phyloP scores from a whole-genome alignment of 1,140 invertebrate species.

The Drosophila lacertosa region DNA sequence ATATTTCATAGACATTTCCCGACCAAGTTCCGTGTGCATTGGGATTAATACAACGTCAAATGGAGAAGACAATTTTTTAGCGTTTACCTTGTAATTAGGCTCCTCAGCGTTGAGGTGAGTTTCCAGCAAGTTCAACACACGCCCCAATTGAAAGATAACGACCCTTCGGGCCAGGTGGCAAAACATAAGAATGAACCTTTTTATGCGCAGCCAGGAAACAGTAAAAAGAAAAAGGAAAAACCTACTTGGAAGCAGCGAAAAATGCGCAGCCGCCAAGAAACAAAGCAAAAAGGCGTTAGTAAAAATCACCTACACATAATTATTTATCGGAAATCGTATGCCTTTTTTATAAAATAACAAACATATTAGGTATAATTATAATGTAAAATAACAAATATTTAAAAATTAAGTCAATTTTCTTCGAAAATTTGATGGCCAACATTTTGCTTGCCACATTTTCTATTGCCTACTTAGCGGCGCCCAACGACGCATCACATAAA shows the following conservation, averaged over 20 bases:
- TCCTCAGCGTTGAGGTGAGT: constrained; percentile 36
- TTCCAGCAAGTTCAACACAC: constrained; percentile 37
- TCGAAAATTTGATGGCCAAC: constrained; percentile 6
- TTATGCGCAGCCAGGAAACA: constrained; percentile 3
- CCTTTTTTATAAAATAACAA: too few species aligned
- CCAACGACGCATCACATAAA: constrained; percentile 27
- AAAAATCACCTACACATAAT: not conserved
- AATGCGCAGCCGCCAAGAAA: constrained; percentile 50
- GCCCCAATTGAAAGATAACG: constrained; percentile 53
- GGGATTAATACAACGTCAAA: not conserved
- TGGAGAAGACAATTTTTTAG: not conserved
- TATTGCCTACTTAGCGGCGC: constrained; percentile 31
- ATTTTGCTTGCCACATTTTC: constrained; percentile 19
- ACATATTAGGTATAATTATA: too few species aligned
- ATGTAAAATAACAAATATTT: too few species aligned
- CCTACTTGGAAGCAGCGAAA: constrained; percentile 14
- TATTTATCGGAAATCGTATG: too few species aligned
- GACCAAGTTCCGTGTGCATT: not conserved
- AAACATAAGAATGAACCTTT: constrained; percentile 24
- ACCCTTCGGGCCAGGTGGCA: constrained; percentile 37
- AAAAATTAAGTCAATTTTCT: too few species aligned
- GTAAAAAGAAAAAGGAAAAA: constrained; percentile 7
- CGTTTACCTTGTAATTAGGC: constrained; percentile 11
- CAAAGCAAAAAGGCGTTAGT: not conserved
- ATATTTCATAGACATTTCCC: too few species aligned